Evolutionary conservation across 2,888 invertebrate genomes (phyloP), one percentile per base, ranked within the genome.

Genomic region (Melanostoma mellinum): DNA sequence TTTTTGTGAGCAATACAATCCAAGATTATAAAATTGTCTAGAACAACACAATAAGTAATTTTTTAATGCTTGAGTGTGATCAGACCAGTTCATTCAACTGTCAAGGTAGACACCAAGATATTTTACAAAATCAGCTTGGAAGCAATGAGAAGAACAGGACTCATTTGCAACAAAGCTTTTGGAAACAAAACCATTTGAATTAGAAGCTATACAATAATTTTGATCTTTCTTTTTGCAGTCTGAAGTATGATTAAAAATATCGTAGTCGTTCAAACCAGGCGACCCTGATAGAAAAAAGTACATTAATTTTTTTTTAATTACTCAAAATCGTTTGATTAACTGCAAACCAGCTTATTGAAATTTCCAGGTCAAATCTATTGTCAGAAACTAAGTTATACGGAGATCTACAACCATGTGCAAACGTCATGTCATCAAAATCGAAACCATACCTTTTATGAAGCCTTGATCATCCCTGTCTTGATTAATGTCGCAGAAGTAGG

Each of bases 261-360:
- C 8, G 4, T 32, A 50, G 9, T 32, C 32, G 32, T 50, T 32
- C 20, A 50, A 6, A 50, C 6, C 20, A 32, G 32, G 32, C 6
- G 50, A 32, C 1, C 50, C 32, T 32, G 32, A 32, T 2, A 50
- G 50, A 50, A 30, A 32, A 10, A 8, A 50, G 6, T 52, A 48
- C 63, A 61, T 61, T 46, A 61, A 2, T 63, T 48, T 63, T 6
- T 44, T 60, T 46, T 46, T 46, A n/a, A 8, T 63, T 50, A 40
- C 63, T 52, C 6, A 50, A 65, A 0, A 48, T 20, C 35, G 50
- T 35, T 63, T 63, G 48, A 63, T 63, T 48, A 33, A 50, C 10
- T 38, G 65, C n/a, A 30, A 42, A 65, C 65, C 65, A 65, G 50
- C 10, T 20, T 36, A 48, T 32, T 48, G 38, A 20, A 46, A 61